Conservation (phyloP, 1,140 invertebrate species). For the Drosophila quadrilineata region DNA sequence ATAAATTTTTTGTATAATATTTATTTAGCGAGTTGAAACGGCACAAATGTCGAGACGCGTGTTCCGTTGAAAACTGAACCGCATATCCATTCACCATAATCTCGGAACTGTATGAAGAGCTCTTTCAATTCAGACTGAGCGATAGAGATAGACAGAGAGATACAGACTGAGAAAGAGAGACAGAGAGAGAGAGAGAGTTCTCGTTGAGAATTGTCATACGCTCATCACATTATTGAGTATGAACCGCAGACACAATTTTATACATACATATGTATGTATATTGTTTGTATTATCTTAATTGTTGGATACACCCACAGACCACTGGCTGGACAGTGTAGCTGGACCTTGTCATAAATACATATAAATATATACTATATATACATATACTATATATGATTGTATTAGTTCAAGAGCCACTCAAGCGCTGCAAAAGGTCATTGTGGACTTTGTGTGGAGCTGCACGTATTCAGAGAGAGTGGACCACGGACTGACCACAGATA, state of each 20-base stretch:
- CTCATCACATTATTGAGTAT: conserved; percentile 14
- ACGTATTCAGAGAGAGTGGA: conserved; percentile 43
- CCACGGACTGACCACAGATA: conserved; percentile 2
- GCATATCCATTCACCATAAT: no score
- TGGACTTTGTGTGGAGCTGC: conserved; percentile 58
- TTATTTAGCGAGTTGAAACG: neutral
- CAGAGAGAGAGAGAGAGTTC: neutral
- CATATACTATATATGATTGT: conserved; percentile 37
- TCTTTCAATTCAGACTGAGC: neutral
- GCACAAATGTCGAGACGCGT: conserved; percentile 26
- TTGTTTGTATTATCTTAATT: conserved; percentile 23
- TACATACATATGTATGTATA: neutral
- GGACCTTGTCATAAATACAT: conserved; percentile 9
- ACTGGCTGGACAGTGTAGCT: neutral
- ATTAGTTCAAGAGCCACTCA: conserved; percentile 44
- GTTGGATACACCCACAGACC: neutral
- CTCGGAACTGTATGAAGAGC: conserved; percentile 11
- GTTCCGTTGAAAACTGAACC: conserved; percentile 33
- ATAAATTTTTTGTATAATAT: no score
- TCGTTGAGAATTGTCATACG: neutral
- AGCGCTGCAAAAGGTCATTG: conserved; percentile 39
- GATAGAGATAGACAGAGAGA: neutral
- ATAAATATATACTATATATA: no score
- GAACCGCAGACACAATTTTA: conserved; percentile 16
- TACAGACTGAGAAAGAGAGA: neutral